Evolutionary conservation across 2,888 invertebrate species (phyloP).

Genomic region (Eucera pruinosa): DNA sequence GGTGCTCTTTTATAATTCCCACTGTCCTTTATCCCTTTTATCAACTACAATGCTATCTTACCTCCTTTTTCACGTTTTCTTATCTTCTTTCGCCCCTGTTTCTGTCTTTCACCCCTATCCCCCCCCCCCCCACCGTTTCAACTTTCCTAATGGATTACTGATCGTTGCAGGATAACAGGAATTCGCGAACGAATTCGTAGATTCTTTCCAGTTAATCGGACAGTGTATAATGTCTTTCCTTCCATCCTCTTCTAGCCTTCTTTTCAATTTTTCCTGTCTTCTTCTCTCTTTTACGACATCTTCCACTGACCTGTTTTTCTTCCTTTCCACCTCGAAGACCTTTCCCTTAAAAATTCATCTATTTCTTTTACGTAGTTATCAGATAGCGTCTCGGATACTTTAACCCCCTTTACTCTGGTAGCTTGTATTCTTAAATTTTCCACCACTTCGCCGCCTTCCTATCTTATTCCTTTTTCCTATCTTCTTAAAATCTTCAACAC

Average conservation of each 20-base stretch:
- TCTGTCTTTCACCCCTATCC: neutral
- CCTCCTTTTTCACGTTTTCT: neutral
- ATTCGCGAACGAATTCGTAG: slow-evolving; percentile 34
- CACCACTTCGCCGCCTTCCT: no score
- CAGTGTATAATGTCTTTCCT: neutral
- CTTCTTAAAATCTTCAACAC: no score
- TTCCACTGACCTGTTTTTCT: no score
- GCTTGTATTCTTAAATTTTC: no score
- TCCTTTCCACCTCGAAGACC: no score
- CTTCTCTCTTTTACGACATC: neutral
- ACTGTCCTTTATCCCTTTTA: slow-evolving; percentile 3
- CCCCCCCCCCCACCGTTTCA: neutral
- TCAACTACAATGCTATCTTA: slow-evolving; percentile 27
- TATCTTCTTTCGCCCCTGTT: slow-evolving; percentile 3
- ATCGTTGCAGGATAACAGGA: slow-evolving; percentile 22
- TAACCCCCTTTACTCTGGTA: no score
- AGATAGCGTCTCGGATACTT: no score
- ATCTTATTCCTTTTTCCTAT: no score
- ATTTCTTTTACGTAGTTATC: no score
- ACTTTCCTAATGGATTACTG: slow-evolving; percentile 22
- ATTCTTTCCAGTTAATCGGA: slow-evolving; percentile 35
- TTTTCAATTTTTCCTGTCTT: neutral
- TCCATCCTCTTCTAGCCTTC: neutral
- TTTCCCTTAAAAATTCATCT: no score
- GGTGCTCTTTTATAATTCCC: neutral